A percentile compares a stretch with the other conserved stretches of the same genome.
phyloP scores from a whole-genome alignment of 2,888 invertebrate species.

The Drosophila barbarae region DNA sequence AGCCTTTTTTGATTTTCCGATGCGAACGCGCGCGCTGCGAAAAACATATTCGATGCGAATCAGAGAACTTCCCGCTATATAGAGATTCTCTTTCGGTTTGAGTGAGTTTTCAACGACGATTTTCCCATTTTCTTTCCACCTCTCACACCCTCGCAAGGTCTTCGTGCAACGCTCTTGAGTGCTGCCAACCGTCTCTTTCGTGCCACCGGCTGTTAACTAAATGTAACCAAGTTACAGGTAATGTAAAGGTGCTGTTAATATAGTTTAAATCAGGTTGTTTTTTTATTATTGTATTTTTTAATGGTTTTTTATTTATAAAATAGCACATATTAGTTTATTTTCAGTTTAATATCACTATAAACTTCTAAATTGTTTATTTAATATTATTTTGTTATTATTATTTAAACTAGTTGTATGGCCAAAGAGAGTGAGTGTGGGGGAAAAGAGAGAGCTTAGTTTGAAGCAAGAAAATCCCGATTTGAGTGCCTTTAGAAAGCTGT shows the following conservation, averaged over 20 bases:
- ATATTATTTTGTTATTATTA: background rate
- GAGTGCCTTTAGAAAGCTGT: conserved; percentile 1
- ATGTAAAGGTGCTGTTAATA: conserved; percentile 6
- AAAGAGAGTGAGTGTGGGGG: background rate
- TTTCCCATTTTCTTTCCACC: conserved; percentile 5
- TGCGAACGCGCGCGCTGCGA: conserved; percentile 38
- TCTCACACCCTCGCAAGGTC: conserved; percentile 15
- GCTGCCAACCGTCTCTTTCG: background rate
- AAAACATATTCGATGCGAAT: conserved; percentile 30
- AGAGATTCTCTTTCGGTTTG: conserved; percentile 27
- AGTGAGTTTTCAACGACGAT: conserved; percentile 14
- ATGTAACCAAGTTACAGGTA: background rate
- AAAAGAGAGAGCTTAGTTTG: background rate
- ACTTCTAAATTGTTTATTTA: background rate
- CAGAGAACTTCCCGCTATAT: conserved; percentile 24
- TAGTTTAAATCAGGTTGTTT: background rate
- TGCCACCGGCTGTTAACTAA: background rate
- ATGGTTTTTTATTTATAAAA: too few species aligned
- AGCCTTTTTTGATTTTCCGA: conserved; percentile 26
- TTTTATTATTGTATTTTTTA: background rate
- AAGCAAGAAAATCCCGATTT: background rate
- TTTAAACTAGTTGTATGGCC: background rate
- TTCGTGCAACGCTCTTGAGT: conserved; percentile 16
- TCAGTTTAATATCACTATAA: background rate
- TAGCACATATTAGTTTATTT: background rate